phyloP scores from a whole-genome alignment of 2,113 vertebrate genomes.

The Boulengeromyrus knoepffleri region DNA sequence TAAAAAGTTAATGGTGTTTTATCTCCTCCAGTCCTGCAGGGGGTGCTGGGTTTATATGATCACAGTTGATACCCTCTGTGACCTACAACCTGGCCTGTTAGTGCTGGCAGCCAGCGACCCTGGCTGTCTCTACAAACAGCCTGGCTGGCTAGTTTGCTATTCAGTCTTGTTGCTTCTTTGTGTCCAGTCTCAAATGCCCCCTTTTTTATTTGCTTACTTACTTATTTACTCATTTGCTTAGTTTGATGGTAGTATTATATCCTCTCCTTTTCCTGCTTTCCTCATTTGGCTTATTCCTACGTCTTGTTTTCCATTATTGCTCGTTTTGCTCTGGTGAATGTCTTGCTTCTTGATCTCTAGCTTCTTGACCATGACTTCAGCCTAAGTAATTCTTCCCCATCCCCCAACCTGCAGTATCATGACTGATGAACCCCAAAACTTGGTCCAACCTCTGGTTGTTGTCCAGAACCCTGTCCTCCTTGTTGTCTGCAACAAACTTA shows the following conservation, averaged over 20 bases:
- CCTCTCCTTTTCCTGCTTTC: neutral
- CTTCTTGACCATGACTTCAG: neutral
- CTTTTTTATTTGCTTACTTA: neutral
- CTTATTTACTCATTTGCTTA: neutral
- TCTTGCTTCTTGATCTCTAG: neutral
- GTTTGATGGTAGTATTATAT: neutral
- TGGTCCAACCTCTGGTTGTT: neutral
- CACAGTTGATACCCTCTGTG: neutral
- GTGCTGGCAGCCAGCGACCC: neutral
- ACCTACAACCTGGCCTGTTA: neutral
- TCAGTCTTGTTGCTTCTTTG: neutral
- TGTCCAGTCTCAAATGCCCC: neutral
- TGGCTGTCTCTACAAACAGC: neutral
- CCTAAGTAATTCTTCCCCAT: neutral
- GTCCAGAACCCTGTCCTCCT: neutral
- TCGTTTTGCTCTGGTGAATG: neutral
- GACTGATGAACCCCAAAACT: neutral
- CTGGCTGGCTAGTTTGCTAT: neutral
- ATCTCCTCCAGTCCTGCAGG: neutral
- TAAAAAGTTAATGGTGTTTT: neutral
- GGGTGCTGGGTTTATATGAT: neutral
- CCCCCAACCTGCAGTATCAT: neutral
- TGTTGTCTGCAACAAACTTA: neutral
- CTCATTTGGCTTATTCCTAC: neutral
- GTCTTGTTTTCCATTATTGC: neutral